Conservation (phyloP, 2,113 vertebrate genomes). For the Harpagus bidentatus region DNA sequence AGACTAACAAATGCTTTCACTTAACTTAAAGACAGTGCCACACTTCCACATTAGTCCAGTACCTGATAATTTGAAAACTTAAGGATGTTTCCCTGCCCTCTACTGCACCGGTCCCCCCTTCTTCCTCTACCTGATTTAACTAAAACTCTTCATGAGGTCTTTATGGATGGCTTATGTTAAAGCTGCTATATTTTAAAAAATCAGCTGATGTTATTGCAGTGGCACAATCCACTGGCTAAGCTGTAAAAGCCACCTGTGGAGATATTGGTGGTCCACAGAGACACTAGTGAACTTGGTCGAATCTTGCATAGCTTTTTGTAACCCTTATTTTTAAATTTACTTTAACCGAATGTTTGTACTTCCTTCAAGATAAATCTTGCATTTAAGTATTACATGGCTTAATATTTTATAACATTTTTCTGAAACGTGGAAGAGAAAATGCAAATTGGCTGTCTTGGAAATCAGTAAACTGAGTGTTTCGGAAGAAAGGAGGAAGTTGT, state of each 20-base stretch:
- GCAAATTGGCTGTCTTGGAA: not conserved
- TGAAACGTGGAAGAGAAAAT: not conserved
- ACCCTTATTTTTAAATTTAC: not conserved
- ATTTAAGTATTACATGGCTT: not conserved
- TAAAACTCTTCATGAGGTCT: not conserved
- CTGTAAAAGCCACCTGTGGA: not conserved
- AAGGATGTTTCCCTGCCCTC: not conserved
- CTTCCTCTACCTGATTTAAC: not conserved
- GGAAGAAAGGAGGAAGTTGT: not conserved
- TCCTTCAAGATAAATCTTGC: not conserved
- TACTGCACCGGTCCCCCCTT: fast-evolving
- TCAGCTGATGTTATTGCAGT: not conserved
- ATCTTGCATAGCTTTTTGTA: not conserved
- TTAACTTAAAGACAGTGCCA: not conserved
- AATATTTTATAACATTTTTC: not conserved
- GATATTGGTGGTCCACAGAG: not conserved
- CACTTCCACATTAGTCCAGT: not conserved
- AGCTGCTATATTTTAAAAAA: not conserved
- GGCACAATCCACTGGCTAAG: not conserved
- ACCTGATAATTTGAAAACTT: not conserved
- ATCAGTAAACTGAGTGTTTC: not conserved
- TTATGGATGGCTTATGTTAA: not conserved
- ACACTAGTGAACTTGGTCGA: not conserved
- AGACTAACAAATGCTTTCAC: not conserved
- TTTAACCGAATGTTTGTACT: not conserved